These are phyloP conservation scores for Ceramica pisi DNA, from an alignment of 2,888 invertebrate genomes.

Conservation along the genomic window DNA sequence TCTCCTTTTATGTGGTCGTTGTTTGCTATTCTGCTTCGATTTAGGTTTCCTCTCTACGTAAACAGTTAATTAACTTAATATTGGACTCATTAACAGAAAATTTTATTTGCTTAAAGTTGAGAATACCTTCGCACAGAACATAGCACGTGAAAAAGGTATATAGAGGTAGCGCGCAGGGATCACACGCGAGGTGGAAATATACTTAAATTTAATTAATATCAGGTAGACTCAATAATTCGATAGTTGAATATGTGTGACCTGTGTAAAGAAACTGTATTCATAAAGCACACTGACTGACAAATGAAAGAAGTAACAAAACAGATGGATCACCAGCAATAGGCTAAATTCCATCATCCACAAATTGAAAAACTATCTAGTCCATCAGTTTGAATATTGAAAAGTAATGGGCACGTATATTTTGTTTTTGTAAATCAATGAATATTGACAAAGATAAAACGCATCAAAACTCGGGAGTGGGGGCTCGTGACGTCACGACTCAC, in stretches of 20 bases:
- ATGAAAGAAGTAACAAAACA: not conserved
- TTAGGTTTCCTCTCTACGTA: conserved; percentile 16
- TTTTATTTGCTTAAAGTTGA: not conserved
- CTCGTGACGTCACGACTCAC: too few relatives aligned
- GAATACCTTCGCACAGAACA: not conserved
- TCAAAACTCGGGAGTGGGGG: too few relatives aligned
- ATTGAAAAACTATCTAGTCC: too few relatives aligned
- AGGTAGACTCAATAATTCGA: not conserved
- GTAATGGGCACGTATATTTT: too few relatives aligned
- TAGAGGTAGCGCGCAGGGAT: too few relatives aligned
- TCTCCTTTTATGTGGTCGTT: not conserved
- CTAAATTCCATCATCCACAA: too few relatives aligned
- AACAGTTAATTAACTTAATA: conserved; percentile 11
- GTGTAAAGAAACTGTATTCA: not conserved
- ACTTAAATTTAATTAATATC: not conserved
- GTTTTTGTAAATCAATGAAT: too few relatives aligned
- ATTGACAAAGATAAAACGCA: too few relatives aligned
- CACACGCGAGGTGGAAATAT: not conserved
- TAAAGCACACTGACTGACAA: not conserved
- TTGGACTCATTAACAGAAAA: not conserved
- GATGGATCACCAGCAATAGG: not conserved
- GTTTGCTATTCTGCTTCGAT: conserved; percentile 5
- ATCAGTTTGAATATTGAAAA: too few relatives aligned
- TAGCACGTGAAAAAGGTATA: not conserved
- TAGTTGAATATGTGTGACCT: not conserved